Base-by-base conservation (phyloP, 64 coral and sea anemone species). In the Trachythela sp. region DNA sequence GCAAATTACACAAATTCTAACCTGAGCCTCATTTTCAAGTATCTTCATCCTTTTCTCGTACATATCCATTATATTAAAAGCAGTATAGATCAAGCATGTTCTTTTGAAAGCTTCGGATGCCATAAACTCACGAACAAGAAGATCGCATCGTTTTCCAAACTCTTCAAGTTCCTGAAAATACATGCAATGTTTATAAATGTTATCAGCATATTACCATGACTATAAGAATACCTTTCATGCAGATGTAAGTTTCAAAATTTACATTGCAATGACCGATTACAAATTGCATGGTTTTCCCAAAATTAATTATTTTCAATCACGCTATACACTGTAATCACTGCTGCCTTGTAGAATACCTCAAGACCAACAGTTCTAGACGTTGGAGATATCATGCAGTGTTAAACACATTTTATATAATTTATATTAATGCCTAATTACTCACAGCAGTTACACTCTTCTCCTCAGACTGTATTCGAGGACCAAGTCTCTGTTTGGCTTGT, bases 11-110 rank as follows among this genome's bases (percentile, higher is more conserved):
- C 42, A 45, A 83, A 9, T 29, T 37, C 49, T 83, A 0, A 92
- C 96, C 96, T 99, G 93, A 0, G 96, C 93, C 49, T 99, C 96
- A n/a, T 93, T 92, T 86, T 92, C 96, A 91, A 99, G 76, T 27
- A 37, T 70, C 68, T 91, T 86, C 40, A 99, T 91, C 54, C 90
- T 91, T 84, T 91, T 99, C 17, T 70, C 29, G 54, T 94, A 99
- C 9, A 87, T 39, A 51, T 99, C 96, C 93, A 99, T 99, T n/a
- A 99, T 85, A 51, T 85, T 99, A 26, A 99, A 91, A 20, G 96
- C 93, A 27, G 83, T 90, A 48, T 99, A 99, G 41, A 99, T 94
- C 27, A 91, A 87, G 85, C 96, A 99, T 22, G 88, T 99, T 39
- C 96, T 84, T 22, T 90, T 88, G 87, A 99, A 99, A 3, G 93